A percentile compares a stretch with the other conserved stretches of the same genome.
phyloP scores from a whole-genome alignment of 2,888 invertebrate genomes.

The Diabrotica balteata region DNA sequence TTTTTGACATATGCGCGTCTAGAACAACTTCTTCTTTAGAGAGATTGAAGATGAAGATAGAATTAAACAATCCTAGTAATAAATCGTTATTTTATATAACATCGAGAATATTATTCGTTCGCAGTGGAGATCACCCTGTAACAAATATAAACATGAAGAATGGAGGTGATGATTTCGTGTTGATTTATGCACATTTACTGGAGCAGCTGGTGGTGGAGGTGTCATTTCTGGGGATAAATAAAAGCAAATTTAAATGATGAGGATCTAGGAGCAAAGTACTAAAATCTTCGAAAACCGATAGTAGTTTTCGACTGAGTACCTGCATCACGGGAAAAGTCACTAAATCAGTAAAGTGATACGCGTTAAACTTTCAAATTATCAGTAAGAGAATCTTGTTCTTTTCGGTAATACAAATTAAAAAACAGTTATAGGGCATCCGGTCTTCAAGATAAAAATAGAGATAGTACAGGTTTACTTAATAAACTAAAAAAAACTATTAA shows the following conservation, averaged over 20 bases:
- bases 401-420: too few relatives aligned
- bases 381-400: neutral
- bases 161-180: constrained; percentile 28
- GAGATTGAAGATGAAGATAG: too few relatives aligned
- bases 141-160: constrained; percentile 17
- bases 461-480: too few relatives aligned
- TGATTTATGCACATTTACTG: constrained; percentile 26
- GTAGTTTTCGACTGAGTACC: constrained; percentile 14
- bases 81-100: too few relatives aligned
- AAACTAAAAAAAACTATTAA: too few relatives aligned
- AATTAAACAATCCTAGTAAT: too few relatives aligned
- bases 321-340: constrained; percentile 20
- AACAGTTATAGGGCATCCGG: too few relatives aligned
- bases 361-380: constrained; percentile 1
- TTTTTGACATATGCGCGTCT: too few relatives aligned
- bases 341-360: constrained; percentile 15
- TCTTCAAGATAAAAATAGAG: too few relatives aligned
- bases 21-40: too few relatives aligned
- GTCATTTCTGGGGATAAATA: constrained; percentile 26
- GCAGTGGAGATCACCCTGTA: constrained; percentile 12
- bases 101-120: too few relatives aligned
- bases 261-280: constrained; percentile 9
- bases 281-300: constrained; percentile 7
- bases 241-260: constrained; percentile 27
- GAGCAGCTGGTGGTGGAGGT: constrained; percentile 24